These are phyloP conservation scores for Chinchilla lanigera DNA, from an alignment of 2,113 vertebrate species.

Conservation along the genomic window DNA sequence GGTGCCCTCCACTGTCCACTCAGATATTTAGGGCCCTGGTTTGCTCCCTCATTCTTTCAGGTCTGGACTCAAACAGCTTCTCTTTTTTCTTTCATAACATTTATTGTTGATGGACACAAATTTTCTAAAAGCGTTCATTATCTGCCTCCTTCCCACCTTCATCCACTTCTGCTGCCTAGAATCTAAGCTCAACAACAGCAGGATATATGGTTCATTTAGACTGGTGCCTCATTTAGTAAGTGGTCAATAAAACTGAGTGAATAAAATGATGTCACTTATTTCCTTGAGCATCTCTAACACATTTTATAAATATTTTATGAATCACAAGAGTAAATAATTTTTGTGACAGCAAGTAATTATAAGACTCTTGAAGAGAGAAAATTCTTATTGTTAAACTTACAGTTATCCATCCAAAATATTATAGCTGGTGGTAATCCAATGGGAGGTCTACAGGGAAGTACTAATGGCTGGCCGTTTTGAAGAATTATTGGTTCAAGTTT, in stretches of 20 bases:
- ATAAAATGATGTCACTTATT: not conserved
- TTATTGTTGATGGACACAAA: not conserved
- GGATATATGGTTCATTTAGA: not conserved
- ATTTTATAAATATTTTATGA: slow-evolving; percentile 35
- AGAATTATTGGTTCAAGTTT: slow-evolving; percentile 91
- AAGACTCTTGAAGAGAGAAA: slow-evolving; percentile 10
- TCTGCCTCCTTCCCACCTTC: not conserved
- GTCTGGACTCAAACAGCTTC: not conserved
- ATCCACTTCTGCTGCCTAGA: not conserved
- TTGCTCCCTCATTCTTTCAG: not conserved
- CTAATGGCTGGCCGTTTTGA: slow-evolving; percentile 91
- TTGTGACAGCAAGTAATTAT: not conserved
- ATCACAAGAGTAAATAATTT: not conserved
- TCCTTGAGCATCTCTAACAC: slow-evolving; percentile 1
- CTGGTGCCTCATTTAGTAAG: not conserved
- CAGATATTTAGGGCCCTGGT: not conserved
- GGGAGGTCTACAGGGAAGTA: slow-evolving; percentile 95
- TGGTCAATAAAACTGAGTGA: not conserved
- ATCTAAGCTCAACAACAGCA: not conserved
- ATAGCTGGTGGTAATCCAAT: slow-evolving; percentile 95
- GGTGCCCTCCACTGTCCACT: not conserved
- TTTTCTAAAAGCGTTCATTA: not conserved
- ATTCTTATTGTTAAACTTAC: slow-evolving; percentile 87
- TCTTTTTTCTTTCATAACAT: not conserved
- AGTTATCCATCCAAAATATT: slow-evolving; percentile 99